Percentiles rank a stretch among this genome's conserved stretches.
Evolutionary conservation across 2,888 invertebrate genomes (phyloP).

Genomic region (Podabrus alpinus): DNA sequence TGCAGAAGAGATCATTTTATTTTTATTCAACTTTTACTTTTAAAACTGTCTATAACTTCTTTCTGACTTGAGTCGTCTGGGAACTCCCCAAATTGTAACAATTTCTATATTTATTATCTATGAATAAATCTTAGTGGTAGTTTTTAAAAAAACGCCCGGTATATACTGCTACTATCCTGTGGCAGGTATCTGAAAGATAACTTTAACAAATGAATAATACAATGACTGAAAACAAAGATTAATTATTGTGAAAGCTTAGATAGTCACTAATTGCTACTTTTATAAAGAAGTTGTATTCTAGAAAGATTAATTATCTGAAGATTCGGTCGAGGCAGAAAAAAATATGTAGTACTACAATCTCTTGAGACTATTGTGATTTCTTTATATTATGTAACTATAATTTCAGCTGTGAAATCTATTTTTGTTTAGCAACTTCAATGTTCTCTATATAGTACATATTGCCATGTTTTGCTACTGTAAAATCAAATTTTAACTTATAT

Average conservation of each 20-base stretch:
- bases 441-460: too few species aligned
- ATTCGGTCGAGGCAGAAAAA: not conserved
- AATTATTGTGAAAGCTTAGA: not conserved
- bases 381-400: not conserved
- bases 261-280: not conserved
- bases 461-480: too few species aligned
- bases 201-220: not conserved
- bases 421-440: not conserved
- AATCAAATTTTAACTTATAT: too few species aligned
- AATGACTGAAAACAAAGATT: not conserved
- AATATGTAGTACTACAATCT: not conserved
- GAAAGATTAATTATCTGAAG: not conserved
- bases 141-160: too few species aligned
- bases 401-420: not conserved
- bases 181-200: too few species aligned
- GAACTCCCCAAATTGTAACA: too few species aligned
- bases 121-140: too few species aligned
- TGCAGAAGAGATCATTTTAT: not conserved
- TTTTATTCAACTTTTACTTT: not conserved
- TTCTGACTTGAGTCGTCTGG: too few species aligned
- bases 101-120: too few species aligned
- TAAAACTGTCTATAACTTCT: not conserved
- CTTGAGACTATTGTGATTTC: not conserved
- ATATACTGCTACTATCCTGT: too few species aligned
- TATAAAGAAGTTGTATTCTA: not conserved